A percentile compares a stretch with the other conserved stretches of the same genome.
Evolutionary conservation across 1,140 invertebrate species (phyloP).

Genomic region (Cheumatopsyche charites): DNA sequence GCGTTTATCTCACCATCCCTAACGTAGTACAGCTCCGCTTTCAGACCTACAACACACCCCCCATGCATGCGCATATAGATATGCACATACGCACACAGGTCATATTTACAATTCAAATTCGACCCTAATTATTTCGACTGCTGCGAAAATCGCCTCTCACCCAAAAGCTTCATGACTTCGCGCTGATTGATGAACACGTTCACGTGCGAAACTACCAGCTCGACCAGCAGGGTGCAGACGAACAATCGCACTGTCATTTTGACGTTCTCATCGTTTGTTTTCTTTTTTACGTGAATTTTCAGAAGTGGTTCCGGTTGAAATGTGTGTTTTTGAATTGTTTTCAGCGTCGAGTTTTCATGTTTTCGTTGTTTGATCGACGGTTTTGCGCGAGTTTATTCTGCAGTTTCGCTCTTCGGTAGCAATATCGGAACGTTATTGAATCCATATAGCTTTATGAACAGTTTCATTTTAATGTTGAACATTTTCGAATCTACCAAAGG

Average conservation of each 20-base stretch:
- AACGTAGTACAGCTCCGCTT: conserved; percentile 85
- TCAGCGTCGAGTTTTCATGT: no score
- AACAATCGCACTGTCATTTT: neutral
- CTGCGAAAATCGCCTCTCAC: conserved; percentile 57
- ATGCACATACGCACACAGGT: neutral
- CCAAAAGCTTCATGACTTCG: conserved; percentile 77
- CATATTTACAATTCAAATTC: conserved; percentile 21
- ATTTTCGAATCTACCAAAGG: no score
- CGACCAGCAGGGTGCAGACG: neutral
- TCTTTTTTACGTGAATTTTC: no score
- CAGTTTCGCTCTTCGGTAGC: no score
- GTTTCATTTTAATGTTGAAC: no score
- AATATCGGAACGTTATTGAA: no score
- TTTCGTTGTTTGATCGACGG: no score
- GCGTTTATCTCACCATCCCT: conserved; percentile 86
- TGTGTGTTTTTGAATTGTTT: no score
- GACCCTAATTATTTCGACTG: neutral
- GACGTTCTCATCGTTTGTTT: neutral
- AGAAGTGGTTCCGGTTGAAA: no score
- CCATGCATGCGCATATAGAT: neutral
- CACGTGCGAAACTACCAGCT: conserved; percentile 59
- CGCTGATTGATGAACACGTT: conserved; percentile 79
- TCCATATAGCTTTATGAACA: no score
- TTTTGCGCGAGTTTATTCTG: no score
- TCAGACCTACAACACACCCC: conserved; percentile 72